Evolutionary conservation across 2,888 invertebrate genomes (phyloP), one percentile per base, ranked within the genome.

Genomic region (Ochropacha duplaris): DNA sequence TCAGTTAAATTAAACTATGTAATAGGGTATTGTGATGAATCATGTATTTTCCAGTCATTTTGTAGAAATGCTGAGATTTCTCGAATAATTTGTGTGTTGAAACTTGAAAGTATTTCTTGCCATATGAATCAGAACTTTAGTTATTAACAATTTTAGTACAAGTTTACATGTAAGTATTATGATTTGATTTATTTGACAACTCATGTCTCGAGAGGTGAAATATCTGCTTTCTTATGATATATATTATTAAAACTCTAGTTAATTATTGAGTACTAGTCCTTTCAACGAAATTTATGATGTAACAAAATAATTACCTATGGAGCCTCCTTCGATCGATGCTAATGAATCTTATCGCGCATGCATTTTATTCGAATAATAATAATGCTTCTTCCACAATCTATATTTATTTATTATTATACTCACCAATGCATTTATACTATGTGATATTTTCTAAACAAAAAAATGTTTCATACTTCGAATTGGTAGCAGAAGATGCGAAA

Each of bases 21-120:
- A 75, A 81, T 82, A 82, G 78, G 79, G 72, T 82, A 78, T 80
- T 79, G 77, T 80, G 79, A 82, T 83, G 78, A 82, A 79, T 76
- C 72, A 78, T 92, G 92, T 92, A 91, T 91, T 92, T 91, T 92
- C 90, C 87, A 90, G 92, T 90, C 92, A 91, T 90, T 78, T 77
- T 74, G 12, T 72, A 66, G 63, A 56, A 62, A 58, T 57, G 62
- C 65, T 61, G 58, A 62, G 58, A 63, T 62, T 67, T 64, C 61
- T 69, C 63, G 62, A 56, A 58, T 60, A 62, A 58, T 65, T 44
- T 44, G 16, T 44, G 16, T 55, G 62, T 64, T 64, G 59, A 52
- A 60, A 57, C 60, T 66, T 57, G 54, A 60, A 61, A 54, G 60
- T 62, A 58, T 68, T 69, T 79, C 81, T 81, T 79, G 81, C 81